phyloP scores from a whole-genome alignment of 1,140 invertebrate species.

The Cotesia vestalis region DNA sequence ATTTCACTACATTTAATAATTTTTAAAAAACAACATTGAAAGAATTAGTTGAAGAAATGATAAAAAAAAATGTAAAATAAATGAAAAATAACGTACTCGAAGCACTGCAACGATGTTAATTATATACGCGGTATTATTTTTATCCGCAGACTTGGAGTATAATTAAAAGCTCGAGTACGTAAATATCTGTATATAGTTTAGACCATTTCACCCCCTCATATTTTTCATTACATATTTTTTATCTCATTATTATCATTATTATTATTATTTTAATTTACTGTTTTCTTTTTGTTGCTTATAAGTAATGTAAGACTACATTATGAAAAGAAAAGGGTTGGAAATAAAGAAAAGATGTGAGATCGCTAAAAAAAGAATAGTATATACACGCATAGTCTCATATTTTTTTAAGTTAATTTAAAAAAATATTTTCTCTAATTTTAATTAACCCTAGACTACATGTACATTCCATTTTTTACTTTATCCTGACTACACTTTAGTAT shows the following conservation, averaged over 20 bases:
- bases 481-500: neutral
- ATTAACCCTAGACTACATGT: constrained; percentile 8
- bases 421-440: constrained; percentile 62
- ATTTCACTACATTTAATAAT: too few relatives aligned
- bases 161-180: constrained; percentile 68
- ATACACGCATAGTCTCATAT: constrained; percentile 54
- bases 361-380: constrained; percentile 52
- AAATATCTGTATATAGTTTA: constrained; percentile 61
- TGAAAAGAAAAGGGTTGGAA: constrained; percentile 23
- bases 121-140: constrained; percentile 44
- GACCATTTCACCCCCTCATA: constrained; percentile 25
- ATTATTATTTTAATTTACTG: too few relatives aligned
- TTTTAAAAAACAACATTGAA: too few relatives aligned
- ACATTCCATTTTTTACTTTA: neutral
- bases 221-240: constrained; percentile 1
- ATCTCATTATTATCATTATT: neutral
- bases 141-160: constrained; percentile 46
- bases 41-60: too few relatives aligned
- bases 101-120: constrained; percentile 41
- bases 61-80: too few relatives aligned
- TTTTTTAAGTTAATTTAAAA: constrained; percentile 68
- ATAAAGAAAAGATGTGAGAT: constrained; percentile 49
- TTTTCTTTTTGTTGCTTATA: neutral
- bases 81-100: neutral
- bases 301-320: constrained; percentile 16